phyloP scores from a whole-genome alignment of 2,797 vertebrate genomes.

The Malacoctenus gilli region DNA sequence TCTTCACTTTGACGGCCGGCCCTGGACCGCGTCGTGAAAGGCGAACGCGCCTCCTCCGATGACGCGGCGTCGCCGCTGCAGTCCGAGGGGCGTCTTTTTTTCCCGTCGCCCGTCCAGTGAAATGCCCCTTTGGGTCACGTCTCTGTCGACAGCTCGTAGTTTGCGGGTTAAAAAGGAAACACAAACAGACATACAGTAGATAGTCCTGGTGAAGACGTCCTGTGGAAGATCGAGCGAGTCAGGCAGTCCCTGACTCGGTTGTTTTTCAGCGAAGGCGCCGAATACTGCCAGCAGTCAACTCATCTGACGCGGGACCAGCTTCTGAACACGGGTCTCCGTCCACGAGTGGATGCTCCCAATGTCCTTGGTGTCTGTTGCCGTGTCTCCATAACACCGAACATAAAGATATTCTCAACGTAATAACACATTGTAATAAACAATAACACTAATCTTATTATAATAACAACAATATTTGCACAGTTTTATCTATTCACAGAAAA shows the following conservation, averaged over 20 bases:
- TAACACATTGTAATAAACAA: constrained; percentile 80
- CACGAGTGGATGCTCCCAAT: constrained; percentile 53
- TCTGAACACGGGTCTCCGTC: constrained; percentile 46
- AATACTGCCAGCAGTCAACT: constrained; percentile 74
- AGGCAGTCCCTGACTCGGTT: constrained; percentile 35
- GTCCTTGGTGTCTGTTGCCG: constrained; percentile 58
- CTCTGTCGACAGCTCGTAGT: constrained; percentile 38
- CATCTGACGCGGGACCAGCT: constrained; percentile 55
- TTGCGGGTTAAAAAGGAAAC: constrained; percentile 30
- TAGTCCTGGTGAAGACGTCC: constrained; percentile 50
- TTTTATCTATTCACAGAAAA: constrained; percentile 85
- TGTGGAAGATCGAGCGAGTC: constrained; percentile 40
- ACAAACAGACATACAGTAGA: constrained; percentile 35
- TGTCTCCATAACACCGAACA: constrained; percentile 77
- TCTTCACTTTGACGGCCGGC: constrained; percentile 38
- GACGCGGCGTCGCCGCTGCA: constrained; percentile 37
- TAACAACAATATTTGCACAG: constrained; percentile 85
- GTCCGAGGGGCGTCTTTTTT: constrained; percentile 57
- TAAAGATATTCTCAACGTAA: constrained; percentile 77
- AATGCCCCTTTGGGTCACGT: constrained; percentile 38
- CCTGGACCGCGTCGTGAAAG: constrained; percentile 40
- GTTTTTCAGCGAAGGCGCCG: constrained; percentile 59
- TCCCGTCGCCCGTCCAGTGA: constrained; percentile 41
- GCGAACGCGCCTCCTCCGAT: constrained; percentile 26
- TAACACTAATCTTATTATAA: constrained; percentile 81